phyloP scores from a whole-genome alignment of 2,888 invertebrate species.

The Erannis defoliaria region DNA sequence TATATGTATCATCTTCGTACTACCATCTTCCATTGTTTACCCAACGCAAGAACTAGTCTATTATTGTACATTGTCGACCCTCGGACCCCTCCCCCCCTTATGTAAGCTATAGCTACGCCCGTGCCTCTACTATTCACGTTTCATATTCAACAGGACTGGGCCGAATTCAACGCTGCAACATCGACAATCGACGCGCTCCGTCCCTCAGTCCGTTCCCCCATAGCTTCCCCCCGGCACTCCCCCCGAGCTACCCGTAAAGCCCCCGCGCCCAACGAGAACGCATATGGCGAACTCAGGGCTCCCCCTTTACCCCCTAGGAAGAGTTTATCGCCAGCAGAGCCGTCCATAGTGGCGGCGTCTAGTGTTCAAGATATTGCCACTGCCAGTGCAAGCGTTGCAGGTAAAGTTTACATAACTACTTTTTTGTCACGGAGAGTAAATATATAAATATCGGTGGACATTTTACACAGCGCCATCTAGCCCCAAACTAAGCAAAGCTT shows the following conservation, averaged over 20 bases:
- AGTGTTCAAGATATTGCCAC: conserved; percentile 78
- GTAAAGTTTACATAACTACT: conserved; percentile 39
- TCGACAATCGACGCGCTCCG: conserved; percentile 87
- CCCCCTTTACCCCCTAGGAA: conserved; percentile 87
- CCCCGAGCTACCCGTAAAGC: conserved; percentile 68
- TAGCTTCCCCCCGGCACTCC: conserved; percentile 85
- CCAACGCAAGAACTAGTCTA: no score
- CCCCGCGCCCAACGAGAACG: conserved; percentile 68
- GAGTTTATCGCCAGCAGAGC: conserved; percentile 81
- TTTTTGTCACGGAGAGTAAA: no score
- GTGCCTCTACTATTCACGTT: not conserved
- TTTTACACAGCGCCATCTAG: no score
- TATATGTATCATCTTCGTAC: no score
- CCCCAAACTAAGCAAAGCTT: no score
- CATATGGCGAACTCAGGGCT: conserved; percentile 76
- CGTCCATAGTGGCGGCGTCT: conserved; percentile 66
- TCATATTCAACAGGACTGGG: conserved; percentile 80
- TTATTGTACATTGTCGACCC: no score
- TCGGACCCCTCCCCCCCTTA: no score
- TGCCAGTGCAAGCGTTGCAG: conserved; percentile 57
- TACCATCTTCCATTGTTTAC: no score
- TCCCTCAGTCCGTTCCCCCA: conserved; percentile 82
- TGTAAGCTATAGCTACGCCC: not conserved
- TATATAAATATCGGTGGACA: no score
- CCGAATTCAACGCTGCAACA: conserved; percentile 88